Base-by-base conservation (phyloP, 2,797 vertebrate species). In the Uromys caudimaculatus region DNA sequence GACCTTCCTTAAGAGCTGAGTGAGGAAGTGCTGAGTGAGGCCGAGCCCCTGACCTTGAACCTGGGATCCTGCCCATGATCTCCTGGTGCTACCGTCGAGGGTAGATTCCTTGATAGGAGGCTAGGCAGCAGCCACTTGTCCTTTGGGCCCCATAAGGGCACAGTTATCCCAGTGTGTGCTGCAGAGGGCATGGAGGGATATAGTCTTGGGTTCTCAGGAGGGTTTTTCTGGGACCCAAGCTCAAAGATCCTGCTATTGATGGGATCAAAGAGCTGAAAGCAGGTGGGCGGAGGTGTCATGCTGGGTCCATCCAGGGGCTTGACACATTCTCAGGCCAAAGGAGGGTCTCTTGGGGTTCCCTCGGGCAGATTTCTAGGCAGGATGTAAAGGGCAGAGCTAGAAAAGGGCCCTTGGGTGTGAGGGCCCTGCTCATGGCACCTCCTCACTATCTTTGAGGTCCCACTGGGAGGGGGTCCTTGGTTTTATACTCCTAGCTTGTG, bases 51-150 rank as follows among this genome's bases (percentile, higher is more conserved):
- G 94, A 90, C 94, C 52, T 90, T 50, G 44, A 92, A 64, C 82
- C 79, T 41, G 76, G 91, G 97, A 89, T 93, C 97, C n/a, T 93
- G n/a, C 67, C 91, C 94, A 19, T 96, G 97, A 82, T 87, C 96
- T 94, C 85, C 2, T 1, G 93, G 96, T 92, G 92, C 2, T 77
- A 67, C 41, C 6, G 1, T 83, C 41, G 0, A 95, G 97, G 97
- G 86, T 67, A 97, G 77, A 97, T 56, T 47, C 21, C n/a, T 79
- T 0, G 16, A 32, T 41, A 6, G 6, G 10, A 3, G 1, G 7
- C 24, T 11, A 12, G 41, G 13, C 1, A 19, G 21, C 0, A 19
- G 21, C 27, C 54, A 1, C 56, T 50, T 0, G 0, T 32, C 71
- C 27, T 21, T 44, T 10, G 79, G 54, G 60, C 52, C 21, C 47